Percentiles rank a stretch among this genome's conserved stretches.
These are phyloP conservation scores for Sciurus carolinensis DNA, from an alignment of 2,797 vertebrate species.

Conservation along the genomic window DNA sequence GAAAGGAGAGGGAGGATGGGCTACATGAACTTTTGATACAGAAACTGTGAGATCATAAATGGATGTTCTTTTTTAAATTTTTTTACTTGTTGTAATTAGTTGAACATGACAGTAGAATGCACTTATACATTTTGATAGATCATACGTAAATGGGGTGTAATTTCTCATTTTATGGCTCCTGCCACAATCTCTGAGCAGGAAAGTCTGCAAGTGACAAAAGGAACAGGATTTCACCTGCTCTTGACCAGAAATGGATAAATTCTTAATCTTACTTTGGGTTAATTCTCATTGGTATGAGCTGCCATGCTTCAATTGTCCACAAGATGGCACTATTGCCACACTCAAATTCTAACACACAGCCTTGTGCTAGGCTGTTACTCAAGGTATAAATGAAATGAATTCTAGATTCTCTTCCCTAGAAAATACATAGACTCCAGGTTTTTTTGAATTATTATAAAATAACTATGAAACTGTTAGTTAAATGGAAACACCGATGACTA, in stretches of 20 bases:
- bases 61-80: too few relatives aligned
- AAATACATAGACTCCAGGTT: background rate
- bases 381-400: background rate
- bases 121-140: too few relatives aligned
- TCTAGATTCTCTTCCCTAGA: background rate
- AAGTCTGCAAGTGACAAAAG: background rate
- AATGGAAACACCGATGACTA: background rate
- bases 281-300: rapidly evolving
- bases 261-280: background rate
- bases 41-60: too few relatives aligned
- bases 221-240: background rate
- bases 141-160: too few relatives aligned
- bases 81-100: too few relatives aligned
- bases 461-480: background rate
- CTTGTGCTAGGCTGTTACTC: rapidly evolving
- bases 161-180: background rate
- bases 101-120: too few relatives aligned
- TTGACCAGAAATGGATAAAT: background rate
- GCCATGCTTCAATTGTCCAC: background rate
- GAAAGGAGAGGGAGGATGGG: too few relatives aligned
- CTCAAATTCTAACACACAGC: background rate
- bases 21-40: background rate
- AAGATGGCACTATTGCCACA: constrained; percentile 62
- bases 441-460: constrained; percentile 20
- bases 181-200: background rate